Evolutionary conservation across 2,888 invertebrate genomes (phyloP), one percentile per base, ranked within the genome.

Genomic region (Ptilodon capucinus): DNA sequence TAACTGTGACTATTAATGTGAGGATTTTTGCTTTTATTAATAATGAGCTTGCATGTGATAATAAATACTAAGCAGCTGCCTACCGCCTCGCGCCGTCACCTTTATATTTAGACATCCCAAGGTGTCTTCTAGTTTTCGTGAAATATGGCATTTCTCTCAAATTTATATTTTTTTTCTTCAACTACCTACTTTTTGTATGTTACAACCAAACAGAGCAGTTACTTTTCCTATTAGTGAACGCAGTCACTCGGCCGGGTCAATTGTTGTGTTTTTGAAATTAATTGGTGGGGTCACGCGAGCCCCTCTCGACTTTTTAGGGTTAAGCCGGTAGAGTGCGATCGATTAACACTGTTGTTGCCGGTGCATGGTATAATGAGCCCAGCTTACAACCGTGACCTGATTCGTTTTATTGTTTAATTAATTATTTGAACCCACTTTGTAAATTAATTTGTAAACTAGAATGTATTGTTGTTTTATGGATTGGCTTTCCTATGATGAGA

Each of bases 201-300:
- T 23, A 23, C 23, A 23, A 23, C 5, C 5, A 23, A 23, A 2
- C 5, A 6, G 9, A 23, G n/a, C 2, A 11, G n/a, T n/a, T 28
- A 28, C n/a, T 28, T 28, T 28, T 28, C 11, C 28, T 28, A 28
- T 28, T 28, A 28, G 11, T n/a, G n/a, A 19, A n/a, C 21, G 14
- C 14, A 38, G 14, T 54, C 54, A 65, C 65, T 63, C 60, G 51
- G 47, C 56, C 45, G 58, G 21, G n/a, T 21, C 39, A 21, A 21
- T 54, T 63, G 68, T 64, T 67, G 59, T 67, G 76, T 75, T 77
- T 76, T 60, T 54, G 57, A 66, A 73, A 79, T 78, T 84, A 84
- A 84, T 84, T 76, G 76, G 63, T 54, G 56, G 68, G 71, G 77
- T 79, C 84, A 81, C 82, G 83, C 81, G 57, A 79, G 54, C 63